Conservation (phyloP, 1,140 invertebrate genomes). For the Drosophila nikananu region DNA sequence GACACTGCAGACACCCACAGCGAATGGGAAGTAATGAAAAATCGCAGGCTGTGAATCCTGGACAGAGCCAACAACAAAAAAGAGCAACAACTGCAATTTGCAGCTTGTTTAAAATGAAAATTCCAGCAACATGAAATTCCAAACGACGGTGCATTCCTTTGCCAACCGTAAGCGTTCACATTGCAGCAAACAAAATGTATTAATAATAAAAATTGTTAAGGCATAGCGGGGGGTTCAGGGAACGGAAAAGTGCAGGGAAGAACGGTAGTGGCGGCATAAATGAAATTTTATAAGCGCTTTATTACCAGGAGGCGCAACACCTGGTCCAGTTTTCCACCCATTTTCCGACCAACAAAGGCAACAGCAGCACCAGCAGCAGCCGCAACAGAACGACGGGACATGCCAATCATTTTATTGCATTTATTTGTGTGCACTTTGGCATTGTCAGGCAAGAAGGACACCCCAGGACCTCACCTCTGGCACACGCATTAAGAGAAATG, state of each 20-base stretch:
- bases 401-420: slow-evolving; percentile 83
- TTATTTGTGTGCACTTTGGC: slow-evolving; percentile 81
- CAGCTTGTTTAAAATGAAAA: slow-evolving; percentile 83
- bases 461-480: slow-evolving; percentile 7
- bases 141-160: slow-evolving; percentile 72
- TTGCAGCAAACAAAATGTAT: slow-evolving; percentile 79
- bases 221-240: not conserved
- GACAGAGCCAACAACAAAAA: not conserved
- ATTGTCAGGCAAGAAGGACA: slow-evolving; percentile 61
- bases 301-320: slow-evolving; percentile 67
- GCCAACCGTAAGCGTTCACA: slow-evolving; percentile 49
- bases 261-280: slow-evolving; percentile 54
- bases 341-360: slow-evolving; percentile 42
- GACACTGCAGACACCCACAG: slow-evolving; percentile 14
- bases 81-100: slow-evolving; percentile 66
- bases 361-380: not conserved
- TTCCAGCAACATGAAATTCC: slow-evolving; percentile 81
- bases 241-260: not conserved
- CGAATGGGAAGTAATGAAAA: slow-evolving; percentile 72
- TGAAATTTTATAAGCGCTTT: slow-evolving; percentile 83
- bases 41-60: slow-evolving; percentile 42
- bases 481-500: slow-evolving; percentile 78
- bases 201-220: slow-evolving; percentile 81
- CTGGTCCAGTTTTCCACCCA: slow-evolving; percentile 35
- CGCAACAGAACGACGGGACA: slow-evolving; percentile 48